phyloP scores from a whole-genome alignment of 2,888 invertebrate genomes.

The Dryococelus australis region DNA sequence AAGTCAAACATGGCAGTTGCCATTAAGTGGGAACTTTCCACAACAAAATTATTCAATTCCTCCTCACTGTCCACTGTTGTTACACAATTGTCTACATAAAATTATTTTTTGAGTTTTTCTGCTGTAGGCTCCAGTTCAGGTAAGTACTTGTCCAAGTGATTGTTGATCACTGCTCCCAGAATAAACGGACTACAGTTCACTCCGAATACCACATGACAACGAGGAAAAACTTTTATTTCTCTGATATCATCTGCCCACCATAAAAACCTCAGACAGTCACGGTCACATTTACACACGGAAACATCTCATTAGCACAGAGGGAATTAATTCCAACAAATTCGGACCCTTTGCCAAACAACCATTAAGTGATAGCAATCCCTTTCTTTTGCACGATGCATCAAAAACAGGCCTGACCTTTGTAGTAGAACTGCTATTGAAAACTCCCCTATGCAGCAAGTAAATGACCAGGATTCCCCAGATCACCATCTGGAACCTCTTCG shows the following conservation, averaged over 20 bases:
- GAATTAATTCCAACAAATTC: slow-evolving; percentile 35
- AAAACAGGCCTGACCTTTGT: too few relatives aligned
- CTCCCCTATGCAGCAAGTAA: slow-evolving; percentile 48
- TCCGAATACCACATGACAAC: slow-evolving; percentile 41
- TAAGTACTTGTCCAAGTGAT: slow-evolving; percentile 33
- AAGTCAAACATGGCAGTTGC: neutral
- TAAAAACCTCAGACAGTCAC: neutral
- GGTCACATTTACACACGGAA: neutral
- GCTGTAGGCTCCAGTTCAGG: neutral
- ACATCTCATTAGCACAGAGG: neutral
- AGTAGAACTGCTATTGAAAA: slow-evolving; percentile 45
- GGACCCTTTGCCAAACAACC: slow-evolving; percentile 48
- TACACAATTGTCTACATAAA: slow-evolving; percentile 28
- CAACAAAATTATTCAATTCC: neutral
- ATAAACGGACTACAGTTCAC: slow-evolving; percentile 39
- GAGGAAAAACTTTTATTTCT: slow-evolving; percentile 30
- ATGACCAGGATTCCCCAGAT: slow-evolving; percentile 24
- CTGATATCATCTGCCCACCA: neutral
- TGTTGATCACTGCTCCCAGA: slow-evolving; percentile 34
- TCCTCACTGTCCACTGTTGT: slow-evolving; percentile 13
- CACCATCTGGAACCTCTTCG: neutral
- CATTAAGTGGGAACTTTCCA: neutral
- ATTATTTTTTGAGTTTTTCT: neutral
- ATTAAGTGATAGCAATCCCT: slow-evolving; percentile 45
- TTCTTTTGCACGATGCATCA: slow-evolving; percentile 40